phyloP scores from a whole-genome alignment of 2,113 vertebrate genomes.

The Myxocyprinus asiaticus region DNA sequence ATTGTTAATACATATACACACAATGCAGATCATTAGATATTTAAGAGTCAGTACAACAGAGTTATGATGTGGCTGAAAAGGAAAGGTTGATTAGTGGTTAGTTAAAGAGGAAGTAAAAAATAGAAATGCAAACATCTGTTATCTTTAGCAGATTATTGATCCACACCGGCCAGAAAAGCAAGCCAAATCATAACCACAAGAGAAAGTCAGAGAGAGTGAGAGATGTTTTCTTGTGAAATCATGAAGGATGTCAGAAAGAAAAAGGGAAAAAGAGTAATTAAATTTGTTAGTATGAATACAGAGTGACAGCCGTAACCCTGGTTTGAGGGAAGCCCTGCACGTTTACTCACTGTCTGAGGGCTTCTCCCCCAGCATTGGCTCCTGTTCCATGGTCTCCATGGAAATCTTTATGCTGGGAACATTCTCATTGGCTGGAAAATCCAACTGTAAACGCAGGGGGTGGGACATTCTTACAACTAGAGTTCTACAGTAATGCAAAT shows the following conservation, averaged over 20 bases:
- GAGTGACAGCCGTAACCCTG: not conserved
- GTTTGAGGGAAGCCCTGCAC: constrained; percentile 42
- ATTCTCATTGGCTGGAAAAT: constrained; percentile 92
- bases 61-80: constrained; percentile 14
- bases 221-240: not conserved
- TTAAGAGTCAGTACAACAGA: constrained; percentile 28
- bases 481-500: not conserved
- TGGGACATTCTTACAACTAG: constrained; percentile 50
- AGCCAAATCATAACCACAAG: not conserved
- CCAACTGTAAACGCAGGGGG: constrained; percentile 89
- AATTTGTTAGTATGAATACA: not conserved
- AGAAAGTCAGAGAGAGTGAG: constrained; percentile 5
- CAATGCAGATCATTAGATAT: constrained; percentile 87
- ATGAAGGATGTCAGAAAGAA: not conserved
- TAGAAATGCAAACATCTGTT: not conserved
- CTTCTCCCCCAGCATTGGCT: constrained; percentile 93
- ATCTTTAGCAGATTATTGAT: constrained; percentile 3
- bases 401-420: constrained; percentile 98
- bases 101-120: not conserved
- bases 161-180: not conserved
- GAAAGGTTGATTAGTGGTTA: not conserved
- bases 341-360: constrained; percentile 94
- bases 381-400: constrained; percentile 97
- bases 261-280: not conserved
- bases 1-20: not conserved